Conservation (phyloP, 2,888 invertebrate genomes). For the Tetragnatha montana region DNA sequence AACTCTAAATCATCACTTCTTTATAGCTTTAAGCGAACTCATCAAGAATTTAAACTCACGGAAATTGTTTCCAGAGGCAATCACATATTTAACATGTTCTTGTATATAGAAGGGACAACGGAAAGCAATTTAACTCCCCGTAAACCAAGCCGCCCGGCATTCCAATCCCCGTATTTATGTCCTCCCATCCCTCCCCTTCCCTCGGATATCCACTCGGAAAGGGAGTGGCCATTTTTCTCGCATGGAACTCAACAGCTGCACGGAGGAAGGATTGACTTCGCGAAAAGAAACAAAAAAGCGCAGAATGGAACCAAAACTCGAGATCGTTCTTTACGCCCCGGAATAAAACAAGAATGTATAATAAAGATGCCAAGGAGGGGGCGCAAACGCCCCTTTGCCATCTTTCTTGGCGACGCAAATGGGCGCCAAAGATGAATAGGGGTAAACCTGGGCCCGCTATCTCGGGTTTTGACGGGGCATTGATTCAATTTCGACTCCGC, state of each 20-base stretch:
- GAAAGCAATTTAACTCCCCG: background rate
- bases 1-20: too few relatives aligned
- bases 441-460: conserved; percentile 21
- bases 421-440: conserved; percentile 57
- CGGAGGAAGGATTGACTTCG: conserved; percentile 20
- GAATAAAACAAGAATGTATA: conserved; percentile 47
- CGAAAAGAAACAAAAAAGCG: background rate
- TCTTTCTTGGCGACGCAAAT: conserved; percentile 53
- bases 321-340: conserved; percentile 49
- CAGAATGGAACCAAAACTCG: background rate
- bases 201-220: background rate
- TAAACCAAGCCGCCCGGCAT: background rate
- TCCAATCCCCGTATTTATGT: background rate
- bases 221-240: background rate
- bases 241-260: conserved; percentile 48
- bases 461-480: conserved; percentile 45
- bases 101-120: background rate
- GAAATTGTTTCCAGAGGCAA: too few relatives aligned
- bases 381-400: conserved; percentile 7
- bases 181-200: background rate
- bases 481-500: conserved; percentile 49
- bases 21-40: too few relatives aligned
- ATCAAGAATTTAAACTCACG: too few relatives aligned
- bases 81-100: too few relatives aligned
- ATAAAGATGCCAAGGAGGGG: conserved; percentile 18